phyloP scores from a whole-genome alignment of 2,888 invertebrate species.

The Sesia bembeciformis region DNA sequence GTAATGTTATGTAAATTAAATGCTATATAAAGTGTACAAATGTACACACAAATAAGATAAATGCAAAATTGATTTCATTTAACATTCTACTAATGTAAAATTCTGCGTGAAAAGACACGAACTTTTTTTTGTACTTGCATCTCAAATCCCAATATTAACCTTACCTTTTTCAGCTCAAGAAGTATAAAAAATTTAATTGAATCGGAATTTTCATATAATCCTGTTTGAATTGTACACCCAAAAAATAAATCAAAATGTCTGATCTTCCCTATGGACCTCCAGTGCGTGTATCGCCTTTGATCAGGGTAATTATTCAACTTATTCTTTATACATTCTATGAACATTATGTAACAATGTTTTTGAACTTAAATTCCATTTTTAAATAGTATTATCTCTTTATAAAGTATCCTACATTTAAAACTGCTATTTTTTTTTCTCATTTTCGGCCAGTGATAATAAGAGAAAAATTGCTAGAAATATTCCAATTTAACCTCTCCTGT shows the following conservation, averaged over 20 bases:
- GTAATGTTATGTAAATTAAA: too few species aligned
- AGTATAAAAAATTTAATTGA: neutral
- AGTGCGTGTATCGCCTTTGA: slow-evolving; percentile 86
- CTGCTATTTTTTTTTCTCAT: neutral
- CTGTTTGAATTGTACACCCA: too few species aligned
- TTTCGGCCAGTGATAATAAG: neutral
- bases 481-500: too few species aligned
- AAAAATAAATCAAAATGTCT: slow-evolving; percentile 41
- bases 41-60: neutral
- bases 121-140: slow-evolving; percentile 2
- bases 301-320: slow-evolving; percentile 75
- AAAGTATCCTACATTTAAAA: neutral
- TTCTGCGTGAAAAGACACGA: slow-evolving; percentile 18
- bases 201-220: too few species aligned
- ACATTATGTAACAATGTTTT: slow-evolving; percentile 50
- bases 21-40: neutral
- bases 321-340: slow-evolving; percentile 6
- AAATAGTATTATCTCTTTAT: neutral
- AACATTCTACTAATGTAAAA: slow-evolving; percentile 26
- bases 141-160: slow-evolving; percentile 19
- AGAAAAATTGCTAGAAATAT: too few species aligned
- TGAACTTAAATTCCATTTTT: slow-evolving; percentile 12
- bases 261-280: slow-evolving; percentile 76
- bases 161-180: neutral
- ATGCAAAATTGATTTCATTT: neutral